phyloP scores from a whole-genome alignment of 2,797 vertebrate species.

The Muscicapa striata region DNA sequence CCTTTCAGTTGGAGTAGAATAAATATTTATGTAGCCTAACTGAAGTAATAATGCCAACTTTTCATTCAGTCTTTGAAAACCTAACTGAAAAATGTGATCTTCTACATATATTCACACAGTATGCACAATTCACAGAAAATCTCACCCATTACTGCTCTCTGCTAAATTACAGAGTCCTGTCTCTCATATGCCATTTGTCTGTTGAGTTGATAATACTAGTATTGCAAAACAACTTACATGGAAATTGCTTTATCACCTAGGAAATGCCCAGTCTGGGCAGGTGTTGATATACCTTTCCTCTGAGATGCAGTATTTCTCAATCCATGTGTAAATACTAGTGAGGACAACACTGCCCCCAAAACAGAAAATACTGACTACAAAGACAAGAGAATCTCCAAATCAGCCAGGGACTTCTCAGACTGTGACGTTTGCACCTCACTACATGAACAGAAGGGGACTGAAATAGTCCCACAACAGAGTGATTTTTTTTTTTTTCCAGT shows the following conservation, averaged over 20 bases:
- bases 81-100: neutral
- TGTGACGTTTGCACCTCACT: neutral
- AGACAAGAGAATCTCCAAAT: neutral
- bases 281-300: neutral
- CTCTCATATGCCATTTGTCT: neutral
- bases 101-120: neutral
- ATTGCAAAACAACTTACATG: neutral
- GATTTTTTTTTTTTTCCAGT: slow-evolving; percentile 6
- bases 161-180: neutral
- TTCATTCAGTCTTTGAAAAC: neutral
- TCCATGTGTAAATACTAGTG: neutral
- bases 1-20: neutral
- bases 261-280: neutral
- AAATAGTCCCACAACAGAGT: neutral
- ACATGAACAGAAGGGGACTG: neutral
- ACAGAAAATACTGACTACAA: neutral
- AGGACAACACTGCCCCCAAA: neutral
- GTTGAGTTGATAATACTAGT: neutral
- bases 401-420: neutral
- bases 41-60: neutral
- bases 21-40: slow-evolving; percentile 8
- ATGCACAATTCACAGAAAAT: neutral
- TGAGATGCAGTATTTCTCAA: neutral
- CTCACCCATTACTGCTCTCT: neutral
- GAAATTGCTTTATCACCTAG: neutral